These are phyloP conservation scores for Tenualosa thibaudeaui DNA, from an alignment of 2,797 vertebrate species.

Conservation along the genomic window DNA sequence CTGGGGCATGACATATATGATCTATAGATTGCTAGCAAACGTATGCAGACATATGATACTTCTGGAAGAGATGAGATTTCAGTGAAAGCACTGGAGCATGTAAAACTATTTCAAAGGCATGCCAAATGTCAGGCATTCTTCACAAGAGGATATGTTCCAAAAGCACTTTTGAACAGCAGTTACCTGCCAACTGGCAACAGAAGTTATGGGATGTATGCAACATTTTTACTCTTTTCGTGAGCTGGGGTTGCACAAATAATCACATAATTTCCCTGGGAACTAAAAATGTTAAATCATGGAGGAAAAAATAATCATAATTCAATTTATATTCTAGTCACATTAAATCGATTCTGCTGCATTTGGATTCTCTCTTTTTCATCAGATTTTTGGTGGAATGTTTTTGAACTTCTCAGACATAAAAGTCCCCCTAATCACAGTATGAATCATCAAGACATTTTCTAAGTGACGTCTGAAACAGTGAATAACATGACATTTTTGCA, in stretches of 20 bases:
- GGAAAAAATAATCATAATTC: background rate
- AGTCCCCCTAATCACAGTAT: background rate
- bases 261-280: background rate
- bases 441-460: background rate
- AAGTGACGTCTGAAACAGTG: background rate
- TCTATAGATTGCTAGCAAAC: background rate
- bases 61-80: background rate
- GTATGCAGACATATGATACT: background rate
- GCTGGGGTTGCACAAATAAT: background rate
- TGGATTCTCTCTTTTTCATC: background rate
- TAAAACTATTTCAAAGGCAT: background rate
- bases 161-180: background rate
- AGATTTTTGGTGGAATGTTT: background rate
- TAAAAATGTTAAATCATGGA: background rate
- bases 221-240: background rate
- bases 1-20: background rate
- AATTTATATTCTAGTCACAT: background rate
- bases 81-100: background rate
- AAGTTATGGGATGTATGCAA: background rate
- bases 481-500: constrained; percentile 7
- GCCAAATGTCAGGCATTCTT: background rate
- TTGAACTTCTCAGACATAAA: background rate
- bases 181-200: background rate
- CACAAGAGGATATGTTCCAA: background rate
- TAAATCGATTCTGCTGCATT: background rate